Conservation (phyloP, 1,140 invertebrate species). For the Diachasmimorpha longicaudata region DNA sequence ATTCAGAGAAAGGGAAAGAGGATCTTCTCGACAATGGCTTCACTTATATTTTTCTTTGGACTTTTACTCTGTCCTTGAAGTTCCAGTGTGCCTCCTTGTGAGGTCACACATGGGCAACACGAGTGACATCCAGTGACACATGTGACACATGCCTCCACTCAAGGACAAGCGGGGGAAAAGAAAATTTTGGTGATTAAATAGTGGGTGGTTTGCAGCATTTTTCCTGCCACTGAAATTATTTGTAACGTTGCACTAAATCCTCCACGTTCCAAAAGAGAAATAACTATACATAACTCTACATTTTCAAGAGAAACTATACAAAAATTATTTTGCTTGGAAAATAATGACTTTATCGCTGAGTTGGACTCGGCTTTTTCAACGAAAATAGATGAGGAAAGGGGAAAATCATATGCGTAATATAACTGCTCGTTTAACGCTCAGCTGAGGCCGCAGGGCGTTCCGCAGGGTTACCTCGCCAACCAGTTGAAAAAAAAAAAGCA, state of each 20-base stretch:
- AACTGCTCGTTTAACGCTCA: neutral
- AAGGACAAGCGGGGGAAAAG: neutral
- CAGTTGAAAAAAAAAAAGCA: neutral
- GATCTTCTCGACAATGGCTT: neutral
- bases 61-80: neutral
- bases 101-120: constrained; percentile 4
- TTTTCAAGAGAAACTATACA: too few species aligned
- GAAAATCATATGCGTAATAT: neutral
- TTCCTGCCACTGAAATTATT: too few species aligned
- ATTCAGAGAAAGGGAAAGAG: neutral
- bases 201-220: neutral
- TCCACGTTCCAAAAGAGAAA: too few species aligned
- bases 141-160: neutral
- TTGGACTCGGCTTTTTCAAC: neutral
- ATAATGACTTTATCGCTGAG: too few species aligned
- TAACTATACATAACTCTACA: too few species aligned
- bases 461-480: neutral
- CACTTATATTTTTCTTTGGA: constrained; percentile 3
- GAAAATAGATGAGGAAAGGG: neutral
- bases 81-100: neutral
- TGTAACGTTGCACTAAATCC: too few species aligned
- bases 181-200: neutral
- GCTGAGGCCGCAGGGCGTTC: neutral
- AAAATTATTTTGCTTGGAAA: too few species aligned
- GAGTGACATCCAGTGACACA: neutral